phyloP scores from a whole-genome alignment of 2,797 vertebrate species.

The Smutsia temminckii region DNA sequence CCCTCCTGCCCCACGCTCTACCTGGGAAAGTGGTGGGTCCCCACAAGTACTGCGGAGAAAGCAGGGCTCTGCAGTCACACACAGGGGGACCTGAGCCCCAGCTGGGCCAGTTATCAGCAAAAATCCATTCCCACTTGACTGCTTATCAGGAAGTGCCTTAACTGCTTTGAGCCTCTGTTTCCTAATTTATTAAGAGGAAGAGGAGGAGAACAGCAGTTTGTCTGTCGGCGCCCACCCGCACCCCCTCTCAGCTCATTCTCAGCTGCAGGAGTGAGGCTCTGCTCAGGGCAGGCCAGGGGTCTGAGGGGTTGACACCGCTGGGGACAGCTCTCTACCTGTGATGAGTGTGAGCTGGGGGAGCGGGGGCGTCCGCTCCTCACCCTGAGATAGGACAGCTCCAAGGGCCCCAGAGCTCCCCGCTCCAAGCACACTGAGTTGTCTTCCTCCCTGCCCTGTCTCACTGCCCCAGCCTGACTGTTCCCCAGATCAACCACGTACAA shows the following conservation, averaged over 20 bases:
- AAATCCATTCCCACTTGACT: neutral
- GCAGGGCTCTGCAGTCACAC: neutral
- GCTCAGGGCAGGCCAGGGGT: neutral
- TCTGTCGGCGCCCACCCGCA: rapidly evolving
- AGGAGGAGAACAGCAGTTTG: neutral
- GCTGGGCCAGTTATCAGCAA: neutral
- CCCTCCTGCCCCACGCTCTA: rapidly evolving
- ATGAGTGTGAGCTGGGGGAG: neutral
- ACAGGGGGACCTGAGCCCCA: neutral
- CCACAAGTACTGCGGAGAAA: neutral
- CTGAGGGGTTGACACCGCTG: neutral
- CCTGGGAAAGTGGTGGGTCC: neutral
- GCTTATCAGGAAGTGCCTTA: neutral
- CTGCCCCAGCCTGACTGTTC: neutral
- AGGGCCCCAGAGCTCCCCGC: neutral
- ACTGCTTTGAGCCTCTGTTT: neutral
- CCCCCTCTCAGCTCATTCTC: neutral
- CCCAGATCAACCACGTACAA: neutral
- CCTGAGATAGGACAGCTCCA: neutral
- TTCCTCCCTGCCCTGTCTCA: neutral
- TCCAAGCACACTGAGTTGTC: rapidly evolving
- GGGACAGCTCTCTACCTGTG: neutral
- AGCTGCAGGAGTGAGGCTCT: neutral
- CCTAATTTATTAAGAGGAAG: neutral
- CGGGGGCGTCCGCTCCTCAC: neutral